A percentile compares a stretch with the other conserved stretches of the same genome.
Evolutionary conservation across 2,113 vertebrate genomes (phyloP).

Genomic region (Holacanthus passer): DNA sequence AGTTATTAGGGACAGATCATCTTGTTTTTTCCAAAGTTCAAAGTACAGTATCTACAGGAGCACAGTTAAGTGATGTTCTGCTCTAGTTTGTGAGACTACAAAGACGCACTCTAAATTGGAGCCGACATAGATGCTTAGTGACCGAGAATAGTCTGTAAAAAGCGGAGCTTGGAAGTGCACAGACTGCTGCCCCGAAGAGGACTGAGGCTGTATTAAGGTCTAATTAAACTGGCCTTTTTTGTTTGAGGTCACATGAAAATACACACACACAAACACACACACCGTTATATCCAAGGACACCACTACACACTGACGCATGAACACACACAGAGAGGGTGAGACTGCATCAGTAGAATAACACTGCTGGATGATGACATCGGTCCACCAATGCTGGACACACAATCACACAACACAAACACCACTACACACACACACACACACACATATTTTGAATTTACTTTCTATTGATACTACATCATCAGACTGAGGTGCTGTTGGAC

Average conservation of each 20-base stretch:
- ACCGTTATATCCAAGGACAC: too few relatives aligned
- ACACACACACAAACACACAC: slow-evolving; percentile 7
- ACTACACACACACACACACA: neutral
- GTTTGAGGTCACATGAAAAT: neutral
- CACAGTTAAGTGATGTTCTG: neutral
- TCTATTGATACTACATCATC: neutral
- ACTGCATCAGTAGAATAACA: neutral
- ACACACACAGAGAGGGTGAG: slow-evolving; percentile 25
- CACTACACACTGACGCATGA: neutral
- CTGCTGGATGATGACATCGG: neutral
- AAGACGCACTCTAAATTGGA: neutral
- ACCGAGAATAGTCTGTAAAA: slow-evolving; percentile 12
- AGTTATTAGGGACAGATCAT: neutral
- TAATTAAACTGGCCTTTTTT: slow-evolving; percentile 19
- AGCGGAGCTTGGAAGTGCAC: neutral
- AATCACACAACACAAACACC: neutral
- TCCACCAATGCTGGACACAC: neutral
- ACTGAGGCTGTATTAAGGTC: neutral
- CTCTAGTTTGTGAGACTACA: neutral
- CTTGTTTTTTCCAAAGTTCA: neutral
- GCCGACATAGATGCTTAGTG: slow-evolving; percentile 33
- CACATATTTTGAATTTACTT: neutral
- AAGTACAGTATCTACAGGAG: neutral
- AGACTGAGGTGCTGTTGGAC: neutral
- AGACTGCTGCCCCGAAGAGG: neutral